Conservation (phyloP, 2,113 vertebrate species). For the Pygoscelis adeliae region DNA sequence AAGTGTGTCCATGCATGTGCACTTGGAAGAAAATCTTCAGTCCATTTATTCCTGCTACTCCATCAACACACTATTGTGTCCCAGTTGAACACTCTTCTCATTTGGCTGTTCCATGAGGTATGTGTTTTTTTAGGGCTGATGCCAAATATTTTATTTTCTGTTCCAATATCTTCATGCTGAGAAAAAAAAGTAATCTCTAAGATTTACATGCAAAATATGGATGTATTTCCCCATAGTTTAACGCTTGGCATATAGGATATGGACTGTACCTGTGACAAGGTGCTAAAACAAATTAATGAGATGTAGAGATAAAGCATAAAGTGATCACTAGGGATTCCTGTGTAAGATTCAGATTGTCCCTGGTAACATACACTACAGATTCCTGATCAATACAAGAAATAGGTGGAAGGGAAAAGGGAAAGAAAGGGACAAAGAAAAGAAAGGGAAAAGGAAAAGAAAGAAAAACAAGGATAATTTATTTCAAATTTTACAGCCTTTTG, state of each 20-base stretch:
- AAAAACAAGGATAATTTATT: not conserved
- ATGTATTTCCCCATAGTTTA: not conserved
- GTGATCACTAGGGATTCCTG: not conserved
- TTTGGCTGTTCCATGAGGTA: not conserved
- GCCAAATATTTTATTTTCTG: not conserved
- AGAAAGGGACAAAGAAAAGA: not conserved
- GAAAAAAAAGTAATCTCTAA: not conserved
- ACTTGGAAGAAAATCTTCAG: slow-evolving; percentile 23
- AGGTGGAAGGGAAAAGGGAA: not conserved
- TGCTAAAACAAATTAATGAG: slow-evolving; percentile 9
- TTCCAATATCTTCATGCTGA: not conserved
- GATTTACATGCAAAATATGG: not conserved
- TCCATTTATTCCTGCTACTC: not conserved
- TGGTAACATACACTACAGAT: not conserved
- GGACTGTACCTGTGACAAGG: not conserved
- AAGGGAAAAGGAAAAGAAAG: not conserved
- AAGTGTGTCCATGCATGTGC: not conserved
- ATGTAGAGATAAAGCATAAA: not conserved
- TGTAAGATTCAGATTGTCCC: not conserved
- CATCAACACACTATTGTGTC: not conserved
- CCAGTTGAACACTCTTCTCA: not conserved
- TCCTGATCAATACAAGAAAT: not conserved
- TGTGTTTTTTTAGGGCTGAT: not conserved
- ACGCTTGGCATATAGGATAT: not conserved
- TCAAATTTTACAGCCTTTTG: not conserved